A percentile compares a stretch with the other conserved stretches of the same genome.
Evolutionary conservation across 2,888 invertebrate genomes (phyloP).

Genomic region (Anodontia alba): DNA sequence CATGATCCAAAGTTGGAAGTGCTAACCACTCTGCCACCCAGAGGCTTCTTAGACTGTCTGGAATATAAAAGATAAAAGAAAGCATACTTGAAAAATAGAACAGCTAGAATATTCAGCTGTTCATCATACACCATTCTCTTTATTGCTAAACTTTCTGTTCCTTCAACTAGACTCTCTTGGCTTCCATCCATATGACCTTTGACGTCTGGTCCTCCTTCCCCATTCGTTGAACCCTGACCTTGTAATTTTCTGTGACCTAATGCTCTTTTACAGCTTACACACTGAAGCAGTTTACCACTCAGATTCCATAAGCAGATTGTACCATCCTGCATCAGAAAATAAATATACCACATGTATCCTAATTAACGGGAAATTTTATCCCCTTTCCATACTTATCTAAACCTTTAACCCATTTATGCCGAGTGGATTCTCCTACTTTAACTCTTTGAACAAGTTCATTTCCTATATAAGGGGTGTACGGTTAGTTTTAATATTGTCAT

Average conservation of each 20-base stretch:
- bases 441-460: too few relatives aligned
- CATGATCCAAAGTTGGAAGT: too few relatives aligned
- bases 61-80: neutral
- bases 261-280: constrained; percentile 28
- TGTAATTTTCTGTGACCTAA: neutral
- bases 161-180: neutral
- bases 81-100: constrained; percentile 58
- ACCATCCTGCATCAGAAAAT: constrained; percentile 68
- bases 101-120: constrained; percentile 51
- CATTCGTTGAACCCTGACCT: neutral
- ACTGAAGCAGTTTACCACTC: constrained; percentile 47
- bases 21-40: too few relatives aligned
- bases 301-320: constrained; percentile 69
- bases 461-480: too few relatives aligned
- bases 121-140: constrained; percentile 53
- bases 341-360: too few relatives aligned
- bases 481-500: too few relatives aligned
- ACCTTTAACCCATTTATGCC: too few relatives aligned
- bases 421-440: too few relatives aligned
- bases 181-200: constrained; percentile 4
- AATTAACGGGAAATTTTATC: too few relatives aligned
- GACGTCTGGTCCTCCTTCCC: constrained; percentile 19
- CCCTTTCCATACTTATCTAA: too few relatives aligned
- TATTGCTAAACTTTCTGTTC: neutral
- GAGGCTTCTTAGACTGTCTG: too few relatives aligned